These are phyloP conservation scores for Sicus ferrugineus DNA, from an alignment of 2,888 invertebrate genomes.

Conservation along the genomic window DNA sequence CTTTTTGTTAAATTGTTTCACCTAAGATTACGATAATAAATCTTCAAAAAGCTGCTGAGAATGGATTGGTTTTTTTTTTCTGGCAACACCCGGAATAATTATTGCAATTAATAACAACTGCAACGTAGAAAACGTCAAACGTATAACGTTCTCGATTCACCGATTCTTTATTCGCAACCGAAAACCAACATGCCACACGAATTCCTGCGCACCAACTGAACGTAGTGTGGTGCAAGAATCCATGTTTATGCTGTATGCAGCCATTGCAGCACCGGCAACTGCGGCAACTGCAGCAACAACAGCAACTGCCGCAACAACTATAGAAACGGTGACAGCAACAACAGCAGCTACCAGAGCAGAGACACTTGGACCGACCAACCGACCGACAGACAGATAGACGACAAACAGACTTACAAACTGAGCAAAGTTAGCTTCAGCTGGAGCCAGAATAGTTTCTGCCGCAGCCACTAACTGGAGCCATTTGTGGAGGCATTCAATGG, in stretches of 20 bases:
- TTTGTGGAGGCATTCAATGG: neutral
- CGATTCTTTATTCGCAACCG: neutral
- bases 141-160: neutral
- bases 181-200: slow-evolving; percentile 27
- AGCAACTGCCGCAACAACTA: neutral
- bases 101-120: slow-evolving; percentile 5
- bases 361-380: neutral
- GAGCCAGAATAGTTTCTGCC: neutral
- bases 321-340: neutral
- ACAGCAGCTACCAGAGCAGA: neutral
- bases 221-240: slow-evolving; percentile 13
- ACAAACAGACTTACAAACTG: neutral
- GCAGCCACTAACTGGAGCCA: neutral
- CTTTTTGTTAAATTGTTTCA: neutral
- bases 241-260: slow-evolving; percentile 16
- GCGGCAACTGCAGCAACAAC: neutral
- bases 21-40: neutral
- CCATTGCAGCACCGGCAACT: neutral
- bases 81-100: slow-evolving; percentile 4
- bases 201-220: slow-evolving; percentile 25
- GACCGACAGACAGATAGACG: neutral
- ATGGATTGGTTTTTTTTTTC: slow-evolving; percentile 2
- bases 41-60: slow-evolving; percentile 5
- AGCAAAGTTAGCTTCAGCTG: neutral
- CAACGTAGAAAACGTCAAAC: neutral